phyloP scores from a whole-genome alignment of 2,888 invertebrate species.

The Apotomis capreana region DNA sequence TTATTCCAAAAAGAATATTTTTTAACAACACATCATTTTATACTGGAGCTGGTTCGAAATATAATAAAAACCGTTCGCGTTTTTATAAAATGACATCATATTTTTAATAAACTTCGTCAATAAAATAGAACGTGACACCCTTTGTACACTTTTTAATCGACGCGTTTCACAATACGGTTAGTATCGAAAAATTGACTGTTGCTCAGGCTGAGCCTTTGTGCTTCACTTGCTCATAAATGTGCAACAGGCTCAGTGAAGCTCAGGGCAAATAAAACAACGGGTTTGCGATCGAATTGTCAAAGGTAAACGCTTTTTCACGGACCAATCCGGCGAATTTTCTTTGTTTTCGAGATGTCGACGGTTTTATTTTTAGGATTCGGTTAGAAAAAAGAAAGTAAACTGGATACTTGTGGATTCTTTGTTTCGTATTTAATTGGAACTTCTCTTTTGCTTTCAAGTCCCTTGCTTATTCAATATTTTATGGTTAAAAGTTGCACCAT shows the following conservation, averaged over 20 bases:
- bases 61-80: neutral
- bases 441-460: neutral
- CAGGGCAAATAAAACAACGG: constrained; percentile 32
- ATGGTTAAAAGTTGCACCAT: no score
- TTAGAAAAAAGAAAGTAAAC: constrained; percentile 6
- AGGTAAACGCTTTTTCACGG: constrained; percentile 34
- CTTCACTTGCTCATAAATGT: constrained; percentile 37
- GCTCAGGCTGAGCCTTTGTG: constrained; percentile 28
- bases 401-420: constrained; percentile 3
- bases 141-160: constrained; percentile 13
- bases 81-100: neutral
- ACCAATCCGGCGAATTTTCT: constrained; percentile 15
- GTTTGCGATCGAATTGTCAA: constrained; percentile 28
- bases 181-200: constrained; percentile 34
- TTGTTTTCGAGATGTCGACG: constrained; percentile 12
- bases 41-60: neutral
- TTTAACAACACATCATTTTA: no score
- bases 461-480: no score
- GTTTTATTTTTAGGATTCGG: constrained; percentile 12
- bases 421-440: neutral
- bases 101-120: constrained; percentile 9
- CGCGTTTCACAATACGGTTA: neutral
- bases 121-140: neutral
- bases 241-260: constrained; percentile 27
- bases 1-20: neutral